Evolutionary conservation across 2,113 vertebrate species (phyloP).

Genomic region (Phalacrocorax pelagicus): DNA sequence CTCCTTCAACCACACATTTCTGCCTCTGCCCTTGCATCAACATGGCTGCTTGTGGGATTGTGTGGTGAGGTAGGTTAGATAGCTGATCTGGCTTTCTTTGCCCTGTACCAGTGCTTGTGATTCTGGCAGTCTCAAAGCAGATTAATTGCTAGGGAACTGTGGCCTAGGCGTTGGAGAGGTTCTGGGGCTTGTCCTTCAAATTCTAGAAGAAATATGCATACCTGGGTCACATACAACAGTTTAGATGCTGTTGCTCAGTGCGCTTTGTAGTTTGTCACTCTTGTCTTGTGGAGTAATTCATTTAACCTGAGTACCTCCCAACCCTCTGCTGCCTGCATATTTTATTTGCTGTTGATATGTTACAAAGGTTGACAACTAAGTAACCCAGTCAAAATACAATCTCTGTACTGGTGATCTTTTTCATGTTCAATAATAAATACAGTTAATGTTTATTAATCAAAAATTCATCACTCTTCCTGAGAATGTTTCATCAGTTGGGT

Average conservation of each 20-base stretch:
- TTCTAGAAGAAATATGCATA: background rate
- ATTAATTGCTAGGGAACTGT: background rate
- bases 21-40: background rate
- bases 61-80: background rate
- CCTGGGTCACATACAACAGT: background rate
- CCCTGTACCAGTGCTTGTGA: background rate
- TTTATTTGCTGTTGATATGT: background rate
- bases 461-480: background rate
- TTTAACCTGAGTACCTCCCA: conserved; percentile 4
- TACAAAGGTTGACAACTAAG: conserved; percentile 63
- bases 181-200: background rate
- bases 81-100: background rate
- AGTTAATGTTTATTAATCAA: conserved; percentile 53
- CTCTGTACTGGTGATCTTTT: conserved; percentile 23
- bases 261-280: background rate
- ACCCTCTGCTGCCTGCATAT: background rate
- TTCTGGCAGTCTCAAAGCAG: background rate
- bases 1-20: background rate
- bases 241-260: background rate
- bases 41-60: background rate
- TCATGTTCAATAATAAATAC: conserved; percentile 48
- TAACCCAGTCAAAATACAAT: conserved; percentile 4
- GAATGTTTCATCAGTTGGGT: background rate
- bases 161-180: background rate
- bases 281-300: background rate